phyloP scores from a whole-genome alignment of 2,888 invertebrate genomes.

The Labia minor region DNA sequence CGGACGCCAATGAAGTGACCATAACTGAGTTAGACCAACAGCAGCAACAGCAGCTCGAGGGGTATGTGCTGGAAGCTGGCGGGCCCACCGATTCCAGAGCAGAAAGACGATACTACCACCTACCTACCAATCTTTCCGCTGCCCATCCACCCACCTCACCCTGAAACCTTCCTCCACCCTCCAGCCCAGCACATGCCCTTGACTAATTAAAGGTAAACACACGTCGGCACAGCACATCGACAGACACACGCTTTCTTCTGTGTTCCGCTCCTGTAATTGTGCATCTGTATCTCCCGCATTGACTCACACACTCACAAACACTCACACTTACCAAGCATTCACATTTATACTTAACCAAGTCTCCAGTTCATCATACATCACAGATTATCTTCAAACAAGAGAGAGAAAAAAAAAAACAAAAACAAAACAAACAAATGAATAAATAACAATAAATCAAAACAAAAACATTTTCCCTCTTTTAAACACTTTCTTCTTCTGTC shows the following conservation, averaged over 20 bases:
- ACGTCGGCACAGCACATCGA: neutral
- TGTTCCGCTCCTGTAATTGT: neutral
- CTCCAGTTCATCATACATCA: no score
- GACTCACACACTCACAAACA: no score
- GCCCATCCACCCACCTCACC: neutral
- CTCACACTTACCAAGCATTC: no score
- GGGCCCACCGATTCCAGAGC: constrained; percentile 17
- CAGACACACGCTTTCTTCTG: neutral
- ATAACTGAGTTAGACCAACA: constrained; percentile 55
- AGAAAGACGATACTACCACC: neutral
- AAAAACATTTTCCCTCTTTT: no score
- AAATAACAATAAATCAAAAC: no score
- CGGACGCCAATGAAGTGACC: constrained; percentile 58
- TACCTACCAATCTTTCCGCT: neutral
- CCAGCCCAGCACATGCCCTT: constrained; percentile 41
- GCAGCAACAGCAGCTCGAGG: constrained; percentile 39
- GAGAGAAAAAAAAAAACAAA: no score
- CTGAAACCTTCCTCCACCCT: neutral
- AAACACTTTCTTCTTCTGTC: no score
- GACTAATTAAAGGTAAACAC: constrained; percentile 22
- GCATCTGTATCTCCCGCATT: no score
- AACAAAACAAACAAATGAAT: no score
- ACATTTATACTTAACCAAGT: no score
- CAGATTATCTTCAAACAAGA: no score
- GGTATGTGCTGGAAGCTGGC: constrained; percentile 66